Evolutionary conservation across 2,113 vertebrate species (phyloP).

Genomic region (Myiozetetes cayanensis): DNA sequence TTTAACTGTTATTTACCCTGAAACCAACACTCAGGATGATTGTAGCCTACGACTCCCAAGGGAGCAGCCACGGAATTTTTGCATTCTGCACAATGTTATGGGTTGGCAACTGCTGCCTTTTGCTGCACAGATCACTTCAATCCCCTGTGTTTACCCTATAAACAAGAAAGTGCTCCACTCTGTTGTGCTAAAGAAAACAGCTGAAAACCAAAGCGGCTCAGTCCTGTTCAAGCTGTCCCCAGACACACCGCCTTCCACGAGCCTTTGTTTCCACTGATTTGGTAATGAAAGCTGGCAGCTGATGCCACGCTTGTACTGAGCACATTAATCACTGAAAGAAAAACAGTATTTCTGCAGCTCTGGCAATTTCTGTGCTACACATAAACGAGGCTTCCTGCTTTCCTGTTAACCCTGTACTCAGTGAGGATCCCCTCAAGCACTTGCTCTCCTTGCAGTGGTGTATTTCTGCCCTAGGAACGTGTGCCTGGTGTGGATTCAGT

Average conservation of each 20-base stretch:
- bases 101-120: constrained; percentile 61
- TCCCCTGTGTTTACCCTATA: constrained; percentile 77
- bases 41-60: neutral
- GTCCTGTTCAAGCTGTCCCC: constrained; percentile 78
- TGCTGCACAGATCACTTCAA: constrained; percentile 58
- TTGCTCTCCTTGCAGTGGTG: neutral
- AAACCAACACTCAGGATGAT: constrained; percentile 30
- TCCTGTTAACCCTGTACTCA: neutral
- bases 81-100: constrained; percentile 67
- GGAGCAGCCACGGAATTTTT: constrained; percentile 42
- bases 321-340: constrained; percentile 60
- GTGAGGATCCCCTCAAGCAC: neutral
- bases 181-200: constrained; percentile 72
- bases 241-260: constrained; percentile 67
- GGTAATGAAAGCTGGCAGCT: constrained; percentile 74
- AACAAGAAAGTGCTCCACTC: constrained; percentile 75
- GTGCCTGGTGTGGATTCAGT: neutral
- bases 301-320: constrained; percentile 39
- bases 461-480: neutral
- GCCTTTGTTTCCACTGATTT: constrained; percentile 73
- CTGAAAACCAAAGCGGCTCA: constrained; percentile 69
- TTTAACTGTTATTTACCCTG: constrained; percentile 59
- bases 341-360: constrained; percentile 44
- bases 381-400: constrained; percentile 21
- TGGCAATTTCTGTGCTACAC: constrained; percentile 26